Evolutionary conservation across 2,888 invertebrate genomes (phyloP).

Genomic region (Trichogramma evanescens): DNA sequence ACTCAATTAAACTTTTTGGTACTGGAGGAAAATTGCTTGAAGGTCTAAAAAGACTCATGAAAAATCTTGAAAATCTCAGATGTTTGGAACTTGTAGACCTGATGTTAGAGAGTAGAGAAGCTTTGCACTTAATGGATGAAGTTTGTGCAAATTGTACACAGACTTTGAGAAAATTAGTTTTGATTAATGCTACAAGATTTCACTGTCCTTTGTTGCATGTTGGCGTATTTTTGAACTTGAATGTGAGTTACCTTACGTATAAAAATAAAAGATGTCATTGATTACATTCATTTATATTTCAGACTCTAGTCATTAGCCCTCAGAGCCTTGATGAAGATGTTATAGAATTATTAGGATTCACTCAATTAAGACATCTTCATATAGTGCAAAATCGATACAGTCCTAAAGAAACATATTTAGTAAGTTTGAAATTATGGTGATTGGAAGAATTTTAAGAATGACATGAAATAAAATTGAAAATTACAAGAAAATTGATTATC

Average conservation of each 20-base stretch:
- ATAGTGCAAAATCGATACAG: slow-evolving; percentile 68
- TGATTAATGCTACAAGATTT: slow-evolving; percentile 69
- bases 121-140: slow-evolving; percentile 65
- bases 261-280: background rate
- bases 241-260: slow-evolving; percentile 45
- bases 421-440: slow-evolving; percentile 49
- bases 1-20: slow-evolving; percentile 62
- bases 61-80: slow-evolving; percentile 58
- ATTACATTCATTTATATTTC: slow-evolving; percentile 7
- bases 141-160: slow-evolving; percentile 61
- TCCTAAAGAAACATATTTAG: slow-evolving; percentile 52
- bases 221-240: slow-evolving; percentile 68
- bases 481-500: background rate
- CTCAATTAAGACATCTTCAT: slow-evolving; percentile 60
- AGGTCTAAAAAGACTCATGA: slow-evolving; percentile 61
- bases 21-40: slow-evolving; percentile 67
- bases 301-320: slow-evolving; percentile 62
- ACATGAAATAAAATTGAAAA: too few relatives aligned
- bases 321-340: slow-evolving; percentile 71
- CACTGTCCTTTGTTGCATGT: slow-evolving; percentile 66
- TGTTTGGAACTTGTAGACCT: slow-evolving; percentile 66
- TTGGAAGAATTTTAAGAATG: background rate
- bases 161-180: slow-evolving; percentile 56
- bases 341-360: slow-evolving; percentile 60
- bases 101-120: slow-evolving; percentile 65